Conservation (phyloP, 2,113 vertebrate genomes). For the Barbus barbus region DNA sequence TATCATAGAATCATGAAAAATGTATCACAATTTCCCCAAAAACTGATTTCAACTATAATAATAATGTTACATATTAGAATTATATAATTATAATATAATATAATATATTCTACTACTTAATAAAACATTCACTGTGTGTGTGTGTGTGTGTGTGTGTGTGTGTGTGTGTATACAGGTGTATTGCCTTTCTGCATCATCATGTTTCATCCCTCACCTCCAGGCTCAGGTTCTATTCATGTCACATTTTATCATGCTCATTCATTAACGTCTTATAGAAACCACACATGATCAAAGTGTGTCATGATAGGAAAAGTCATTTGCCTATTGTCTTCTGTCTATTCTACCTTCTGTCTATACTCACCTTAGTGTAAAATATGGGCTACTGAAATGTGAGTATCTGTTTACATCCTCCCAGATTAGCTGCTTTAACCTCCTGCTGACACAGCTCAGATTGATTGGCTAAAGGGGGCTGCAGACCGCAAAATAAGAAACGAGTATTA, state of each 20-base stretch:
- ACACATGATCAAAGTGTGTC: conserved; percentile 4
- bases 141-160: not conserved
- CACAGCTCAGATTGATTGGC: conserved; percentile 49
- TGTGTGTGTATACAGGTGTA: not conserved
- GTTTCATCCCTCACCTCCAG: not conserved
- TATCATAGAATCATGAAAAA: not conserved
- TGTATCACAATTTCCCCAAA: not conserved
- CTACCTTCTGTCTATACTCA: conserved; percentile 46
- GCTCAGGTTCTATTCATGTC: not conserved
- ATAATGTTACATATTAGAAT: not conserved
- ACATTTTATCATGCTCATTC: not conserved
- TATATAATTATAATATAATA: conserved; percentile 6
- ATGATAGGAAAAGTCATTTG: conserved; percentile 7
- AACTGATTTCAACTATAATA: not conserved
- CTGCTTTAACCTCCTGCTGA: conserved; percentile 51
- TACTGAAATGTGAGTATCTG: conserved; percentile 51
- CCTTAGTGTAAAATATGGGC: conserved; percentile 47
- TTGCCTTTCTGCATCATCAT: not conserved
- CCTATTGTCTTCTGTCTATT: conserved; percentile 32
- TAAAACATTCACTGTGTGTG: not conserved
- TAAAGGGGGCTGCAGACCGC: not conserved
- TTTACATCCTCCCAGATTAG: conserved; percentile 58
- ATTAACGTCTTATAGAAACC: not conserved
- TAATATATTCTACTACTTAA: not conserved
- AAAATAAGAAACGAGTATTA: conserved; percentile 36